phyloP scores from a whole-genome alignment of 2,888 invertebrate species.

The Tenthredo distinguenda region DNA sequence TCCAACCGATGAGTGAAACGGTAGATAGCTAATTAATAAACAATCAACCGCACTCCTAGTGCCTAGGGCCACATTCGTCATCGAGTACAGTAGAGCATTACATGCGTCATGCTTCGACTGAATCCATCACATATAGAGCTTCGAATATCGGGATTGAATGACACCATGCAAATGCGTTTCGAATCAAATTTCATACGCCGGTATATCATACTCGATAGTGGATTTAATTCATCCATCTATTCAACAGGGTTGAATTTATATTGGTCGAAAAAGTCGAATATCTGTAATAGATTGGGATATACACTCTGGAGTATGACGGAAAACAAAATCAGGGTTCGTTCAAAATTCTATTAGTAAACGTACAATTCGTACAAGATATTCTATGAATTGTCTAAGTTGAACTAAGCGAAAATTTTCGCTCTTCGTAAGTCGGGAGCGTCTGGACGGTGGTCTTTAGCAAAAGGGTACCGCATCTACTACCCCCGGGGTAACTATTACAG shows the following conservation, averaged over 20 bases:
- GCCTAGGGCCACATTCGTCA: conserved; percentile 13
- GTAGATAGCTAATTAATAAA: conserved; percentile 41
- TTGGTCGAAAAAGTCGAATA: neutral
- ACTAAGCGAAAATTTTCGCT: neutral
- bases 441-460: neutral
- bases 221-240: neutral
- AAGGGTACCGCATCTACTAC: neutral
- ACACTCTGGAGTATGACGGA: neutral
- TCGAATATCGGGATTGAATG: conserved; percentile 6
- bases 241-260: neutral
- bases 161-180: neutral
- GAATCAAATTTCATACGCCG: neutral
- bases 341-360: neutral
- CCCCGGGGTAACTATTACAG: conserved; percentile 1
- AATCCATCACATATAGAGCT: neutral
- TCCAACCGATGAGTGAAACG: conserved; percentile 34
- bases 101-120: conserved; percentile 2
- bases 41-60: conserved; percentile 34
- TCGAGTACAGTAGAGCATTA: conserved; percentile 17
- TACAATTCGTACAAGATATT: too few species aligned
- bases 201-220: neutral
- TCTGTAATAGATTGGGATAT: neutral
- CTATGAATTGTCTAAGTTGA: neutral
- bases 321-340: neutral
- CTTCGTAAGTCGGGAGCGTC: neutral